Conservation (phyloP, 2,888 invertebrate genomes). For the Acanthopleura granulata region DNA sequence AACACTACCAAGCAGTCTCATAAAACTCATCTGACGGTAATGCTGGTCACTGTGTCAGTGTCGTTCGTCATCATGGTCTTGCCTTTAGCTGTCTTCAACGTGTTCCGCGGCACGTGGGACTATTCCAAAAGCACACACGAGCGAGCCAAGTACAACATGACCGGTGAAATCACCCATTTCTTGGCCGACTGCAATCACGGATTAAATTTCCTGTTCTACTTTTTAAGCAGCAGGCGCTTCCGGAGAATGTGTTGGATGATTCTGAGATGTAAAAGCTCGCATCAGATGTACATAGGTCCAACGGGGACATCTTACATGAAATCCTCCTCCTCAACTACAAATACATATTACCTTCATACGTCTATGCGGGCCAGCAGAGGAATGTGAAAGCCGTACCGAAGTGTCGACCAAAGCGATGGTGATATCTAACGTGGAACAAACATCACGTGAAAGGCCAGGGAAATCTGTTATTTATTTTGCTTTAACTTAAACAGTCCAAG, state of each 20-base stretch:
- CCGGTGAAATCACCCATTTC: neutral
- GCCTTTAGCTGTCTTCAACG: neutral
- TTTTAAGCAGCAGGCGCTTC: slow-evolving; percentile 6
- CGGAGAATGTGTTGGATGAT: neutral
- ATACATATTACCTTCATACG: neutral
- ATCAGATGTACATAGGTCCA: neutral
- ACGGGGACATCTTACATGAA: neutral
- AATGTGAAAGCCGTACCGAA: neutral
- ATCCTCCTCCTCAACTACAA: neutral
- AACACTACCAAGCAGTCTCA: slow-evolving; percentile 32
- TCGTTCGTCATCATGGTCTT: neutral
- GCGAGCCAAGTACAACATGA: neutral
- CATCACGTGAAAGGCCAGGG: no score
- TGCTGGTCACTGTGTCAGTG: neutral
- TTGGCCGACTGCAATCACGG: slow-evolving; percentile 8
- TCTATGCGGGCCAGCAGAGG: neutral
- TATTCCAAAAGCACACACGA: neutral
- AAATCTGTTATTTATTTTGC: no score
- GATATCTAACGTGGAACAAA: no score
- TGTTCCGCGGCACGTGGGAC: neutral
- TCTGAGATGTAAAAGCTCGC: neutral
- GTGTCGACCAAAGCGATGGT: no score
- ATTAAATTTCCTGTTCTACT: slow-evolving; percentile 6
- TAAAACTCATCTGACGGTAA: neutral
- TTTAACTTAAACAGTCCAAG: no score